A percentile compares a stretch with the other conserved stretches of the same genome.
Conservation (phyloP, 2,797 vertebrate genomes). For the Chanos chanos region DNA sequence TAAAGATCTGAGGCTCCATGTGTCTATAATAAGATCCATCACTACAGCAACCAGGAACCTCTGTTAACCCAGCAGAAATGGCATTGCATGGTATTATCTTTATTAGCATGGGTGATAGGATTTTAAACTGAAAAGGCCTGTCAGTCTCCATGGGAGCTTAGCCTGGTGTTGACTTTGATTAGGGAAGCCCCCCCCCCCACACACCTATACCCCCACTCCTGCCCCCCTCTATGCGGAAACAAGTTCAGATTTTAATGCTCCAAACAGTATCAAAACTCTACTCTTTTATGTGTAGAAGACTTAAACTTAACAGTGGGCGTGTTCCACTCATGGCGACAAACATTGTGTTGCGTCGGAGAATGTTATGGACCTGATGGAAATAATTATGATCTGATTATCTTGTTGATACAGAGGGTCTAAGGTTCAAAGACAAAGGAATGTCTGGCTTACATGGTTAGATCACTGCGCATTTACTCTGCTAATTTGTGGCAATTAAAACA, state of each 20-base stretch:
- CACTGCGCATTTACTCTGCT: conserved; percentile 22
- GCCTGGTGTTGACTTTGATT: conserved; percentile 20
- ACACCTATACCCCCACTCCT: not conserved
- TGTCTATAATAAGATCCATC: conserved; percentile 21
- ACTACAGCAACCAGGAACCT: conserved; percentile 33
- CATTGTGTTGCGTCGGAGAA: no score
- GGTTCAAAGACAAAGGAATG: no score
- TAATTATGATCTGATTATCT: no score
- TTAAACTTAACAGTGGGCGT: no score
- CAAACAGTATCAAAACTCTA: no score
- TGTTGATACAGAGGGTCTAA: no score
- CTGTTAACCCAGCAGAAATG: conserved; percentile 20
- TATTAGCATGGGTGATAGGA: conserved; percentile 27
- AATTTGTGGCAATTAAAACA: conserved; percentile 25
- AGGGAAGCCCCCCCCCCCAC: conserved; percentile 10
- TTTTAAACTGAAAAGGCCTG: conserved; percentile 30
- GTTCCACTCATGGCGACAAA: no score
- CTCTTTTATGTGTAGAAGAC: no score
- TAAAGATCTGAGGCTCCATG: conserved; percentile 9
- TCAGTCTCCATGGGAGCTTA: conserved; percentile 26
- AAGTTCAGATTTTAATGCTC: no score
- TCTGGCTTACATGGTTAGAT: conserved; percentile 8
- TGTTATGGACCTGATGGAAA: no score
- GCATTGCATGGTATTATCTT: conserved; percentile 24
- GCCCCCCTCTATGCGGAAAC: not conserved